Base-by-base conservation (phyloP, 2,113 vertebrate species). In the Catharus minimus region DNA sequence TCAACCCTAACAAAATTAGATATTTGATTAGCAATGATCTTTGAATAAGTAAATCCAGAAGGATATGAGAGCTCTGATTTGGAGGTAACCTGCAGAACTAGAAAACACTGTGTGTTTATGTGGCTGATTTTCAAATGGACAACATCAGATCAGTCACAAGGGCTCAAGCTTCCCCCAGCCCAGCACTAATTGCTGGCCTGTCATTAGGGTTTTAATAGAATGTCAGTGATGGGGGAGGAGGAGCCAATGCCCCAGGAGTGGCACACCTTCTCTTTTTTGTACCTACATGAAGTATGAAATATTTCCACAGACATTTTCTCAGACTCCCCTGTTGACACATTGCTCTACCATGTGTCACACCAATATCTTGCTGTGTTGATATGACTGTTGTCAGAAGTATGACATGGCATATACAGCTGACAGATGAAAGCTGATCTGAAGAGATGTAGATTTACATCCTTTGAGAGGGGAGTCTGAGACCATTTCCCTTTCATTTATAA, bases 381-480 rank as follows among this genome's bases (percentile, higher is more conserved):
- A 26, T n/a, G 38, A 44, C 57, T 95, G 53, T 67, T 82, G 77
- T 92, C 86, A 95, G 62, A 75, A 90, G 71, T 9, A 41, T 66
- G 46, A 85, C 75, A 85, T 17, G 47, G 52, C 62, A 82, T 16
- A 80, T 17, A 85, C 19, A 76, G 74, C 66, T 84, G 89, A 80
- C 67, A 89, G 43, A 62, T 0, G 0, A 79, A 57, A 85, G 43
- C 1, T 78, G 65, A 83, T 83, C 47, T 55, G 69, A 87, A 76
- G 71, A 86, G 26, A n/a, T 65, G 41, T 46, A 60, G 44, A 76
- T 86, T 72, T 73, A 12, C 46, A 58, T 65, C 87, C 84, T 86
- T 84, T 53, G 53, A 93, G 57, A 64, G 3, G 2, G 6, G 7
- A 81, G 8, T 27, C 55, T 86, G 57, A 86, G 18, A 86, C 2